Percentiles rank a stretch among this genome's conserved stretches.
Evolutionary conservation across 2,888 invertebrate genomes (phyloP).

Genomic region (Sylvicola cinctus): DNA sequence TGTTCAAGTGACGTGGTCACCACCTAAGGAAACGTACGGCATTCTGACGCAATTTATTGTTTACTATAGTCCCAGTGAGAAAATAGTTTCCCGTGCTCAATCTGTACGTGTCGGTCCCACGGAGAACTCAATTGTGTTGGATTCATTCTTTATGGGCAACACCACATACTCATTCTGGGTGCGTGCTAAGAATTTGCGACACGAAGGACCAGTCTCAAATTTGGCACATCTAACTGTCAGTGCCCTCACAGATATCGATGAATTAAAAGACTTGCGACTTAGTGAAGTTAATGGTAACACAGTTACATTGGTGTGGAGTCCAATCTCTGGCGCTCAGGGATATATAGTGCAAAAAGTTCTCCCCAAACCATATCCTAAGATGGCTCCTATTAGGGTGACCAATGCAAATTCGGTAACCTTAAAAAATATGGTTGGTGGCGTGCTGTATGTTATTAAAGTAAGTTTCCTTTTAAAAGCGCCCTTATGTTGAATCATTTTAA

Average conservation of each 20-base stretch:
- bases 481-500: background rate
- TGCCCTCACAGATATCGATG: constrained; percentile 38
- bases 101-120: constrained; percentile 9
- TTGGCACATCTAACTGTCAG: constrained; percentile 38
- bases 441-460: constrained; percentile 25
- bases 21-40: constrained; percentile 42
- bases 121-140: constrained; percentile 9
- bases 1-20: constrained; percentile 48
- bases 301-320: constrained; percentile 39
- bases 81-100: constrained; percentile 26
- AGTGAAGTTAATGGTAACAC: constrained; percentile 28
- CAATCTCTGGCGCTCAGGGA: constrained; percentile 33
- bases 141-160: constrained; percentile 10
- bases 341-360: constrained; percentile 33
- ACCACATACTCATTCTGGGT: constrained; percentile 19
- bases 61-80: constrained; percentile 40
- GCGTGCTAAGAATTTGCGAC: constrained; percentile 39
- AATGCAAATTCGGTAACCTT: constrained; percentile 25
- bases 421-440: constrained; percentile 25
- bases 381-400: constrained; percentile 25
- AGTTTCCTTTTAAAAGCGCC: too few species aligned
- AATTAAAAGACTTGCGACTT: constrained; percentile 33
- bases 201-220: constrained; percentile 38
- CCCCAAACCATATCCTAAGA: constrained; percentile 32
- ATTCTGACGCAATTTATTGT: constrained; percentile 38